Evolutionary conservation across 2,888 invertebrate species (phyloP), one percentile per base, ranked within the genome.

Genomic region (Spatulosminthurus flaviceps): DNA sequence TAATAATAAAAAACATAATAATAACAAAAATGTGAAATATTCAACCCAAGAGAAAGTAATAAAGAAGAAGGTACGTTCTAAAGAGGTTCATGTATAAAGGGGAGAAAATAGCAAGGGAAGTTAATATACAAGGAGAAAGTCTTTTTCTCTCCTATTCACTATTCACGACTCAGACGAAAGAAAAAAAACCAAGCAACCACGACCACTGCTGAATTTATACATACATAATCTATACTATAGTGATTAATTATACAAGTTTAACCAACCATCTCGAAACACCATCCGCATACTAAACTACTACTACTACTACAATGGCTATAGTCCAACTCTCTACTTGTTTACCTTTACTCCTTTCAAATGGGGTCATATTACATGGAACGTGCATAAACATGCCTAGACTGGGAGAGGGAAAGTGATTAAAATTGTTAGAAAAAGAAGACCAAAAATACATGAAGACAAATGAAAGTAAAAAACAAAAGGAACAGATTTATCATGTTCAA

Each of bases 191-290:
- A 34, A 34, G 34, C 34, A 4, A 34, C 34, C 34, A 4, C 34
- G 34, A 34, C 34, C 34, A 34, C 34, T 4, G 34, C 51, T 51
- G 51, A 51, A 51, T 51, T 51, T 51, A 51, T 51, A 51, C 51
- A 51, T 51, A 51, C 5, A 51, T 51, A 51, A 51, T 51, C 51
- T 51, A n/a, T n/a, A n/a, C n/a, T n/a, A n/a, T n/a, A 51, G 51
- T 51, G 16, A 2, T 51, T 51, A 51, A 51, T 51, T 51, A 51
- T 51, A 19, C 5, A 51, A 51, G 19, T 51, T 51, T 4, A 51
- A n/a, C 51, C 16, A 9, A n/a, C 16, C 51, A 51, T 51, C 51
- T 19, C 7, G 2, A 51, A 11, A 13, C n/a, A 16, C 51, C n/a
- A 51, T 51, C 1, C 16, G n/a, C 34, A 34, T 34, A 51, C n/a